phyloP scores from a whole-genome alignment of 2,113 vertebrate genomes.

The Muscicapa adusta region DNA sequence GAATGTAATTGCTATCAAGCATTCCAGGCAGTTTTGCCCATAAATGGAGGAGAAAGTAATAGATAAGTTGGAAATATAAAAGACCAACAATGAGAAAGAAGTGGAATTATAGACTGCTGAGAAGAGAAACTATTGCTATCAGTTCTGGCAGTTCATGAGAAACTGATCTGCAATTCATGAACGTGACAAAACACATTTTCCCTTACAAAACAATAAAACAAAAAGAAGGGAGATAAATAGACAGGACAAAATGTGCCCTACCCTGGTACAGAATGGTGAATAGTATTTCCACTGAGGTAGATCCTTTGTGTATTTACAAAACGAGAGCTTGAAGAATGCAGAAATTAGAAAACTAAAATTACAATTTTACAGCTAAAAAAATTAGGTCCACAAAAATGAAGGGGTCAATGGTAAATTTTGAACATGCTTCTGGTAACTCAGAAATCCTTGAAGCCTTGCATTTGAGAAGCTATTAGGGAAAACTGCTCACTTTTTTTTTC shows the following conservation, averaged over 20 bases:
- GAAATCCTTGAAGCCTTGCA: not conserved
- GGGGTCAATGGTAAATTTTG: not conserved
- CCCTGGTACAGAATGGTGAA: not conserved
- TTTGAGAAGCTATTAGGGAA: not conserved
- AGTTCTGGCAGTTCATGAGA: slow-evolving; percentile 14
- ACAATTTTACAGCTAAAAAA: not conserved
- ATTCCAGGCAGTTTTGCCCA: not conserved
- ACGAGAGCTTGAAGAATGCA: not conserved
- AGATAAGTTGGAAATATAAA: slow-evolving; percentile 7
- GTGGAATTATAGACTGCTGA: slow-evolving; percentile 3
- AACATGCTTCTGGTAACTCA: not conserved
- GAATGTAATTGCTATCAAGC: not conserved
- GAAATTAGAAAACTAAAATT: not conserved
- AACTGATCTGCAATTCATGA: slow-evolving; percentile 56
- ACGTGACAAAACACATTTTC: slow-evolving; percentile 11
- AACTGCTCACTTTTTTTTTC: not conserved
- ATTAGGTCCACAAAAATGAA: not conserved
- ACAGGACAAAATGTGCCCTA: not conserved
- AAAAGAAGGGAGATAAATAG: not conserved
- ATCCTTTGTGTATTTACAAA: not conserved
- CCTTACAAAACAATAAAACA: slow-evolving; percentile 15
- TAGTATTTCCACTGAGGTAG: not conserved
- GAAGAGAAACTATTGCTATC: slow-evolving; percentile 28
- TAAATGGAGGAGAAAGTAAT: not conserved
- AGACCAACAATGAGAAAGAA: not conserved